Percentiles rank a stretch among this genome's conserved stretches.
Conservation (phyloP, 2,888 invertebrate genomes). For the Pandemis heparana region DNA sequence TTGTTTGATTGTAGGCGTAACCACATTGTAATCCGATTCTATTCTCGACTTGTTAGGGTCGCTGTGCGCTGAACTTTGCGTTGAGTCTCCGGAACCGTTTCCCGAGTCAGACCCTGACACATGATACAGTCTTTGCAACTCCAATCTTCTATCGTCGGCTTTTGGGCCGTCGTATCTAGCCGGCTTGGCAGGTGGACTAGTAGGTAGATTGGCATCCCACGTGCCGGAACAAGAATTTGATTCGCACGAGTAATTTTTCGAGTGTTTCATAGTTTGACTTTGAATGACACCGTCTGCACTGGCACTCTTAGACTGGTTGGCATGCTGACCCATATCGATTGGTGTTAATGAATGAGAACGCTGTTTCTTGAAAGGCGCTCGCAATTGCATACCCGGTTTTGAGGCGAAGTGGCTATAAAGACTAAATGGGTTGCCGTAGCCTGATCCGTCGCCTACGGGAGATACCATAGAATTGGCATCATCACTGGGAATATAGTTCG, state of each 20-base stretch:
- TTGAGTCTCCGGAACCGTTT: constrained; percentile 94
- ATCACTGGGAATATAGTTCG: constrained; percentile 86
- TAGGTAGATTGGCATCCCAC: constrained; percentile 82
- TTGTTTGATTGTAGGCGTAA: constrained; percentile 89
- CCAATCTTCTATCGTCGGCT: constrained; percentile 86
- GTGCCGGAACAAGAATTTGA: constrained; percentile 81
- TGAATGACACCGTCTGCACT: constrained; percentile 90
- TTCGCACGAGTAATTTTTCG: constrained; percentile 77
- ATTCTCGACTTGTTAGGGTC: constrained; percentile 87
- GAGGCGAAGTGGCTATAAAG: constrained; percentile 79
- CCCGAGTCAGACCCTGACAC: constrained; percentile 96
- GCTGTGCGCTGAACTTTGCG: constrained; percentile 88
- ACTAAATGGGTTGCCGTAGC: constrained; percentile 79
- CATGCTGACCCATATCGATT: constrained; percentile 78
- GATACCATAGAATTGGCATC: constrained; percentile 69
- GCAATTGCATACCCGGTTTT: constrained; percentile 72
- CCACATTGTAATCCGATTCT: constrained; percentile 85
- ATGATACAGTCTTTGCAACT: constrained; percentile 89
- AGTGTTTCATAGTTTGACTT: constrained; percentile 72
- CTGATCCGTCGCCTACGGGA: constrained; percentile 65
- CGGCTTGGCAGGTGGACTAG: constrained; percentile 87
- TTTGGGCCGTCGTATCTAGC: constrained; percentile 85
- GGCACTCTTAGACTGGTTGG: constrained; percentile 86
- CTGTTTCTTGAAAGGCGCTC: constrained; percentile 84
- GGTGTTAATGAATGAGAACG: constrained; percentile 93